phyloP scores from a whole-genome alignment of 2,888 invertebrate species.

The Epinotia bilunana region DNA sequence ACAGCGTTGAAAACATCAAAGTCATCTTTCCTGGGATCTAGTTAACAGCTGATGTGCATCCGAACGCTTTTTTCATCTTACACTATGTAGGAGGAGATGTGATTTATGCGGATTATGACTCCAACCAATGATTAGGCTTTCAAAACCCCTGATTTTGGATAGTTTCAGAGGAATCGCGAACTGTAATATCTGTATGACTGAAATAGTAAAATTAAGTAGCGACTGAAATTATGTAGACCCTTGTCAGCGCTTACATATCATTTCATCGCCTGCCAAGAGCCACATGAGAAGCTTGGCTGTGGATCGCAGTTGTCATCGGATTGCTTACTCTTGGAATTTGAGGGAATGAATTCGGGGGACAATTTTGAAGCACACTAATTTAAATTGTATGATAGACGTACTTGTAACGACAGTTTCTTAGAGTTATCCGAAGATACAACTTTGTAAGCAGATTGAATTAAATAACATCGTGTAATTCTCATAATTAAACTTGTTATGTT shows the following conservation, averaged over 20 bases:
- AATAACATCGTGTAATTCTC: not conserved
- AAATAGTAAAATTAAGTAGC: not conserved
- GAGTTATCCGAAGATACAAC: not conserved
- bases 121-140: not conserved
- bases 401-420: not conserved
- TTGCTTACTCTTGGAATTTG: not conserved
- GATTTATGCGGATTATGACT: not conserved
- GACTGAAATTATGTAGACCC: conserved; percentile 1
- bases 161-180: not conserved
- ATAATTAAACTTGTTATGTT: too few species aligned
- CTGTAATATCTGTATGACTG: not conserved
- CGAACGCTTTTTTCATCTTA: too few species aligned
- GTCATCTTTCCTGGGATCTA: too few species aligned
- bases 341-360: not conserved
- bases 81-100: too few species aligned
- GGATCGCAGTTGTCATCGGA: not conserved
- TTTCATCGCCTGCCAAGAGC: conserved; percentile 1
- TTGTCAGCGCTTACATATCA: not conserved
- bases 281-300: not conserved
- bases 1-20: too few species aligned
- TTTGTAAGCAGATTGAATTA: not conserved
- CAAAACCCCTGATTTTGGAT: too few species aligned
- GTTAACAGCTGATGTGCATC: too few species aligned
- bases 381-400: not conserved
- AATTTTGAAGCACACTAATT: not conserved